phyloP scores from a whole-genome alignment of 30 jellyfish, hydroid and myxozoan species.

The Aurelia sp. region DNA sequence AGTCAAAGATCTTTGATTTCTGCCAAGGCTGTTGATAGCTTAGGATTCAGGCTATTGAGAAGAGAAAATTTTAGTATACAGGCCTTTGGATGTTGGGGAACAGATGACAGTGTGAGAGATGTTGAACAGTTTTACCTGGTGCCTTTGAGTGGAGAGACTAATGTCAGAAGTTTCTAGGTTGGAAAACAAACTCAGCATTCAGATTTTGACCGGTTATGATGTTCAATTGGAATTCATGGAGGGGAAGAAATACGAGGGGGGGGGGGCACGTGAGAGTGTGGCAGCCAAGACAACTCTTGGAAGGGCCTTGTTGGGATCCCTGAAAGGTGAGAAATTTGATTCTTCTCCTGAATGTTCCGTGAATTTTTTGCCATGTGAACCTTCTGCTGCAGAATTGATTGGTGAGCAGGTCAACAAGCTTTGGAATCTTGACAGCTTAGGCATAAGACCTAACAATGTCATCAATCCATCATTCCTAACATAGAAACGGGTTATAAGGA shows the following conservation, averaged over 20 bases:
- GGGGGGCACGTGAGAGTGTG: conserved; percentile 39
- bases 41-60: conserved; percentile 60
- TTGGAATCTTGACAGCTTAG: conserved; percentile 27
- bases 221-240: conserved; percentile 28
- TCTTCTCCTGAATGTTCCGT: not conserved
- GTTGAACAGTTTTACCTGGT: conserved; percentile 37
- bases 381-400: conserved; percentile 1
- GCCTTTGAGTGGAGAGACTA: conserved; percentile 36
- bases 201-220: conserved; percentile 37
- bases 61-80: conserved; percentile 19
- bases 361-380: not conserved
- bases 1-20: conserved; percentile 57
- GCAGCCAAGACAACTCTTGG: conserved; percentile 37
- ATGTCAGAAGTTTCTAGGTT: conserved; percentile 44
- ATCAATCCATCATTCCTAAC: too few species aligned
- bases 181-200: conserved; percentile 9
- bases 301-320: conserved; percentile 22
- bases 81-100: conserved; percentile 52
- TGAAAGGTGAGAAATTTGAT: too few species aligned
- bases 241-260: conserved; percentile 1
- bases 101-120: conserved; percentile 23
- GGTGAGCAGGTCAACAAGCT: conserved; percentile 20
- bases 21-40: conserved; percentile 44
- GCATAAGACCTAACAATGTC: conserved; percentile 5
- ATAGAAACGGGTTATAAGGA: too few species aligned